Evolutionary conservation across 2,797 vertebrate species (phyloP).

Genomic region (Gymnoscopelus microlampas): DNA sequence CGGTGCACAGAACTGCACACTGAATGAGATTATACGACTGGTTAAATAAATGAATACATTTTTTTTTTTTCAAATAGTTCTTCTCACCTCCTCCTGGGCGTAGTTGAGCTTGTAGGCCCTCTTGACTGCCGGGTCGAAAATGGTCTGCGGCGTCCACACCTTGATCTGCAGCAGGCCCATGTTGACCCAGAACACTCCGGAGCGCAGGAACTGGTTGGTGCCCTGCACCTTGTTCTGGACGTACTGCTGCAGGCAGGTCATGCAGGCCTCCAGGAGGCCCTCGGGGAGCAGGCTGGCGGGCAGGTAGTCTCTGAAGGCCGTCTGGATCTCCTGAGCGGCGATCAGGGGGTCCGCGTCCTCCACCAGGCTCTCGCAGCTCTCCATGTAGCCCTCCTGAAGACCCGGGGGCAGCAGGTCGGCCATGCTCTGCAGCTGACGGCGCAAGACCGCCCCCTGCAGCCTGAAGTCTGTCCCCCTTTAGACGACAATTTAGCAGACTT

Average conservation of each 20-base stretch:
- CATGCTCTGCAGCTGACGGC: conserved; percentile 86
- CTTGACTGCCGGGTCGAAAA: conserved; percentile 95
- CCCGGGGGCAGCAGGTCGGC: conserved; percentile 84
- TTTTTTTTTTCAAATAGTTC: too few relatives aligned
- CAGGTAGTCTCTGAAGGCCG: conserved; percentile 81
- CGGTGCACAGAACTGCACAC: too few relatives aligned
- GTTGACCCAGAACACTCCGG: conserved; percentile 93
- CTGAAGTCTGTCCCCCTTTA: conserved; percentile 83
- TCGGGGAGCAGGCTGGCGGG: conserved; percentile 84
- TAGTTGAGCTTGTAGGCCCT: conserved; percentile 94
- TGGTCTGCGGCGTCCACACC: conserved; percentile 92
- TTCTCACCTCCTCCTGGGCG: conserved; percentile 89
- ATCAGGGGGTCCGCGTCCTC: conserved; percentile 74
- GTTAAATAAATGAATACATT: too few relatives aligned
- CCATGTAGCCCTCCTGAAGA: conserved; percentile 84
- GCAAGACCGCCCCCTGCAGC: conserved; percentile 87
- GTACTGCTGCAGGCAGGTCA: conserved; percentile 88
- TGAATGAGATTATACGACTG: neutral
- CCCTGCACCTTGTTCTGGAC: conserved; percentile 76
- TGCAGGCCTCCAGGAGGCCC: conserved; percentile 84
- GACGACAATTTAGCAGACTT: neutral
- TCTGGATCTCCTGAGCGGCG: conserved; percentile 85
- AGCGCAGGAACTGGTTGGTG: conserved; percentile 74
- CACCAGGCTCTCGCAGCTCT: conserved; percentile 85
- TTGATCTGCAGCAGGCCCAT: conserved; percentile 94